Percentiles rank a stretch among this genome's conserved stretches.
These are phyloP conservation scores for Clarias laeviceps DNA, from an alignment of 2,797 vertebrate species.

Conservation along the genomic window DNA sequence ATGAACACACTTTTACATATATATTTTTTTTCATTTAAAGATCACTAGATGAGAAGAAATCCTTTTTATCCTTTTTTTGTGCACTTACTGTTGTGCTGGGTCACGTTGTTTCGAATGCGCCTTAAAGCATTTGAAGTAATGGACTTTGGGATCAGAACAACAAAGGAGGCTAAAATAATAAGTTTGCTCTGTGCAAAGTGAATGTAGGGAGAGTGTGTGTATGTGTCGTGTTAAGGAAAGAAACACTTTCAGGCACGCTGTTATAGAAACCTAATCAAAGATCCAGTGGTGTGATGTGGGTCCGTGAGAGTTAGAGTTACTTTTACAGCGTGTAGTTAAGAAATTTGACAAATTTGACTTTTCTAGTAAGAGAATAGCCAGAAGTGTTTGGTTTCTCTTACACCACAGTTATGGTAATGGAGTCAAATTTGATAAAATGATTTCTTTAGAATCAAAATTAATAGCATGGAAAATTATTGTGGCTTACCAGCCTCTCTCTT, in stretches of 20 bases:
- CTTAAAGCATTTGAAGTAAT: not conserved
- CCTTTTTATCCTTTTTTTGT: too few relatives aligned
- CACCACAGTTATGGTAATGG: not conserved
- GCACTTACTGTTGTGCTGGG: not conserved
- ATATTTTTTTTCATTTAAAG: not conserved
- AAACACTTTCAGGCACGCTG: not conserved
- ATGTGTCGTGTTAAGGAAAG: not conserved
- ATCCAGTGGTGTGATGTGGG: not conserved
- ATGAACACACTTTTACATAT: not conserved
- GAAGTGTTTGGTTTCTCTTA: not conserved
- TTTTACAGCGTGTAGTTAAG: not conserved
- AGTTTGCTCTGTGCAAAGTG: not conserved
- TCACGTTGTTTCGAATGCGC: not conserved
- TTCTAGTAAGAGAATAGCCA: not conserved
- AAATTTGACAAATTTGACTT: not conserved
- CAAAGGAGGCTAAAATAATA: not conserved
- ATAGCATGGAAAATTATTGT: not conserved
- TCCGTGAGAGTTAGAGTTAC: not conserved
- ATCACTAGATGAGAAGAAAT: not conserved
- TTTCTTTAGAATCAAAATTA: not conserved
- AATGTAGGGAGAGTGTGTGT: not conserved
- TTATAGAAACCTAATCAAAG: not conserved
- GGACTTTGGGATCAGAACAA: not conserved
- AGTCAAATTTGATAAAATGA: not conserved
- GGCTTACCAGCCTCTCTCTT: not conserved